Conservation (phyloP, 2,888 invertebrate species). For the Aricia artaxerxes region DNA sequence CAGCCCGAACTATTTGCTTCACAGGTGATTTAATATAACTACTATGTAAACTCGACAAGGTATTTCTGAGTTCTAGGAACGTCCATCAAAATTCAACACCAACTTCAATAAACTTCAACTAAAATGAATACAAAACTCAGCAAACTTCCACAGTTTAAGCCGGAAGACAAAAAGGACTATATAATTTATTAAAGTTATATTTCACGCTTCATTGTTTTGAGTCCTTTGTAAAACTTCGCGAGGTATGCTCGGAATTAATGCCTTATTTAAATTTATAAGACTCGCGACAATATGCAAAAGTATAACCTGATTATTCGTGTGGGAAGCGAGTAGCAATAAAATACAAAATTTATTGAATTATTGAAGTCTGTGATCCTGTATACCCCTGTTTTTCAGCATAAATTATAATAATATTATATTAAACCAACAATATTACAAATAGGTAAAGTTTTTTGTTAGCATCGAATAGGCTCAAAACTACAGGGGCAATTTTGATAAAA, state of each 20-base stretch:
- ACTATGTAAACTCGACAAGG: too few relatives aligned
- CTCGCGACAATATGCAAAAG: background rate
- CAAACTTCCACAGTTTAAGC: background rate
- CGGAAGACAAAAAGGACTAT: constrained; percentile 11
- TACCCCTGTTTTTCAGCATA: too few relatives aligned
- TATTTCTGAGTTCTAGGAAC: background rate
- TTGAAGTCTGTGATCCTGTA: too few relatives aligned
- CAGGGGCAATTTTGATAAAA: too few relatives aligned
- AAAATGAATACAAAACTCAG: background rate
- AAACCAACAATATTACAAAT: too few relatives aligned
- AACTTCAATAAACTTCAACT: background rate
- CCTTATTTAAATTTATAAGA: constrained; percentile 12
- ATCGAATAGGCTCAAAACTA: too few relatives aligned
- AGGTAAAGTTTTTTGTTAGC: too few relatives aligned
- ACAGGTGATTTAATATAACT: too few relatives aligned
- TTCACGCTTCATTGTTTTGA: constrained; percentile 11
- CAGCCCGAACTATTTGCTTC: too few relatives aligned
- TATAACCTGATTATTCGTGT: background rate
- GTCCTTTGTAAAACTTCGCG: constrained; percentile 30
- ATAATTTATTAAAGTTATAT: constrained; percentile 31
- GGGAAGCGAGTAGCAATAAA: background rate
- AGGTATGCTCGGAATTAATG: constrained; percentile 15
- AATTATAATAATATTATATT: too few relatives aligned
- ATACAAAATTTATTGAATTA: background rate
- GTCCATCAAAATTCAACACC: background rate